Evolutionary conservation across 2,888 invertebrate species (phyloP).

Genomic region (Tenodera sinensis): DNA sequence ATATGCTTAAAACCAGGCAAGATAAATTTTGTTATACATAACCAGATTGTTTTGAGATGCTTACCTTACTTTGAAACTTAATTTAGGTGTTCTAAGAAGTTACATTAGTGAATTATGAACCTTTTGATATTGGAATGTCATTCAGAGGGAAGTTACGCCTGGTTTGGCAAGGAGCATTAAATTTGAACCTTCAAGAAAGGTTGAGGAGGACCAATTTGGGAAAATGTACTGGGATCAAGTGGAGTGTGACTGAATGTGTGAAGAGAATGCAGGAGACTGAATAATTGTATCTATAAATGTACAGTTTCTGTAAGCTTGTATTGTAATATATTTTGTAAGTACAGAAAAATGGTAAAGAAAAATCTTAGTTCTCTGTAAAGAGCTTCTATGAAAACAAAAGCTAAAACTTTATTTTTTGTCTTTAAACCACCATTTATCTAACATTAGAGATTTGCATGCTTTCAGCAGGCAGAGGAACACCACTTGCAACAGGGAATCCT

Average conservation of each 20-base stretch:
- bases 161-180: neutral
- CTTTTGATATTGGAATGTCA: neutral
- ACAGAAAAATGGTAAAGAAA: neutral
- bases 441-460: neutral
- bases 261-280: neutral
- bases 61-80: neutral
- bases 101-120: neutral
- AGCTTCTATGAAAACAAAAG: neutral
- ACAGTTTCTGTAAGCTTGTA: neutral
- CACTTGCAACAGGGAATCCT: too few relatives aligned
- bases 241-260: neutral
- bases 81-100: neutral
- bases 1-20: neutral
- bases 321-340: slow-evolving; percentile 13
- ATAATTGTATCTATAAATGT: neutral
- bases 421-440: neutral
- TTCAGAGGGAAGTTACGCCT: neutral
- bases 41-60: neutral
- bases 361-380: neutral
- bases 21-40: neutral
- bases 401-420: neutral
- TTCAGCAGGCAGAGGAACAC: too few relatives aligned
- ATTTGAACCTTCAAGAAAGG: neutral
- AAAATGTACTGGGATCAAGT: neutral
- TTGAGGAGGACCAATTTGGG: neutral